These are phyloP conservation scores for Spisula subtruncata DNA, from an alignment of 2,888 invertebrate genomes.

Conservation along the genomic window DNA sequence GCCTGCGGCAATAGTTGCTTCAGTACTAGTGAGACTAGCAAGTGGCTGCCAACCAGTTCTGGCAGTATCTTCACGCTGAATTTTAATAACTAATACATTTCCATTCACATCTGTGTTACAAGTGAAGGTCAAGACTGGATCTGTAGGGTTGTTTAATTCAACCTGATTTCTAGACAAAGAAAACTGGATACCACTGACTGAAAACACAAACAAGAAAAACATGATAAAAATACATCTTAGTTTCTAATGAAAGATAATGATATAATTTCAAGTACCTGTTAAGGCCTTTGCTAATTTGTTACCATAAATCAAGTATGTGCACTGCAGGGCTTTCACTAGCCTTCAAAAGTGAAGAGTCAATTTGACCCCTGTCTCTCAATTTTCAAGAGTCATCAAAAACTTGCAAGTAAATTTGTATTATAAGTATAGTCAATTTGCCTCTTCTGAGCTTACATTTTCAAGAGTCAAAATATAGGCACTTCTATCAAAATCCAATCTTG, in stretches of 20 bases:
- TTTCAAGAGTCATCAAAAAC: no score
- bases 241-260: not conserved
- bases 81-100: not conserved
- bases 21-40: not conserved
- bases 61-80: not conserved
- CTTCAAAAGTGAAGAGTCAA: no score
- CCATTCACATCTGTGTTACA: not conserved
- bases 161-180: not conserved
- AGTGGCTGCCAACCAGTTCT: not conserved
- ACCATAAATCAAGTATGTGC: no score
- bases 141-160: not conserved
- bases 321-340: no score
- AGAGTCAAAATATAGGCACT: no score
- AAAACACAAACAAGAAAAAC: not conserved
- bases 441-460: no score
- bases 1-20: no score
- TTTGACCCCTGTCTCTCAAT: no score
- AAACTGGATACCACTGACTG: slow-evolving; percentile 28
- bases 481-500: no score
- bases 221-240: not conserved
- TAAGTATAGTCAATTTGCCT: no score
- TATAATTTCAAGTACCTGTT: not conserved
- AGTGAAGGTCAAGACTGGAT: not conserved
- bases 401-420: no score
- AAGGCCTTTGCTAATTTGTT: no score